phyloP scores from a whole-genome alignment of 2,888 invertebrate genomes.

The Zootermopsis nevadensis region DNA sequence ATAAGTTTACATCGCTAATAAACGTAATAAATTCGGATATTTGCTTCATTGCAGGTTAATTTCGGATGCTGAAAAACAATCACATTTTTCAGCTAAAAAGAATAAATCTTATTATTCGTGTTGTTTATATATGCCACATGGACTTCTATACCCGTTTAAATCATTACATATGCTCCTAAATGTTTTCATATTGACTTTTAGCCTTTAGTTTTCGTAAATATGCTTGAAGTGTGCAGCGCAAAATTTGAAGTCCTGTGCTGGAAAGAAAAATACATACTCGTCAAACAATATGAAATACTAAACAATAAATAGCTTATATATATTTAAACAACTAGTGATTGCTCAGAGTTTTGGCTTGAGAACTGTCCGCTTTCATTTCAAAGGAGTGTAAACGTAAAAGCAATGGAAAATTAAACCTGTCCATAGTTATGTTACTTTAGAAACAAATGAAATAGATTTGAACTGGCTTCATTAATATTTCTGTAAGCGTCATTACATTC shows the following conservation, averaged over 20 bases:
- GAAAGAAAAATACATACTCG: neutral
- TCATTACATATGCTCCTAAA: no score
- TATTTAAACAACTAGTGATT: neutral
- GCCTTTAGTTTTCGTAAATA: neutral
- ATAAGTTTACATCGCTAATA: no score
- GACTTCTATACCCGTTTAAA: no score
- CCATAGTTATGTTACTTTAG: neutral
- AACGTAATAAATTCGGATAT: no score
- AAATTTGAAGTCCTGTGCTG: neutral
- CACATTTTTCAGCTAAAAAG: no score
- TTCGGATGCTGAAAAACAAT: no score
- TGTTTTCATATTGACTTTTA: neutral
- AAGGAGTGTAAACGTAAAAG: neutral
- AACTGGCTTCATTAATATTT: neutral
- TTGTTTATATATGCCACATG: no score
- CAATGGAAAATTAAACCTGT: neutral
- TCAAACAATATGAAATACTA: neutral
- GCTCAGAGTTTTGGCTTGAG: neutral
- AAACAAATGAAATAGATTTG: slow-evolving; percentile 4
- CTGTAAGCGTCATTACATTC: neutral
- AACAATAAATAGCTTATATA: neutral
- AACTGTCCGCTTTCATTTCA: neutral
- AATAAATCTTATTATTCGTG: no score
- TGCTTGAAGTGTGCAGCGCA: neutral
- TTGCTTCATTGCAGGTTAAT: no score